These are phyloP conservation scores for Pseudotriccus pelzelni DNA, from an alignment of 2,797 vertebrate genomes.

Conservation along the genomic window DNA sequence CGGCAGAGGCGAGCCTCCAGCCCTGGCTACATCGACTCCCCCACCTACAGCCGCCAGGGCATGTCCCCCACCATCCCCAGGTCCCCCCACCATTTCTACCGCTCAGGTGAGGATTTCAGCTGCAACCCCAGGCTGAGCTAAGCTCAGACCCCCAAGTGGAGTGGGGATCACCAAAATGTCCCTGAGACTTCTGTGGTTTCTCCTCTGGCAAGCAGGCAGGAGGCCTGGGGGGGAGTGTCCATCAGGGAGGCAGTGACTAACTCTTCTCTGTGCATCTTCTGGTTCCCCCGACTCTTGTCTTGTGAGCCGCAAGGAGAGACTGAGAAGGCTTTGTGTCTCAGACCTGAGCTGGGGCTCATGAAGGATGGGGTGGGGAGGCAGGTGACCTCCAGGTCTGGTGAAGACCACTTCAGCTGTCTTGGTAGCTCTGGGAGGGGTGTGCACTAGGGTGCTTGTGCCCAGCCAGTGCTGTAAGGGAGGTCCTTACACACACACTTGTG, in stretches of 20 bases:
- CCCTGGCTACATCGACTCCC: constrained; percentile 91
- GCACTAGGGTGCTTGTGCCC: background rate
- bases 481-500: background rate
- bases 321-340: background rate
- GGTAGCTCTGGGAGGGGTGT: background rate
- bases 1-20: constrained; percentile 90
- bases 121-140: background rate
- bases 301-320: background rate
- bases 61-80: constrained; percentile 90
- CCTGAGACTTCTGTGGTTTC: background rate
- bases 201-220: background rate
- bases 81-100: constrained; percentile 90
- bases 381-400: background rate
- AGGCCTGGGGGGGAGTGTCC: background rate
- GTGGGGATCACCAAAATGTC: background rate
- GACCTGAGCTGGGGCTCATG: background rate
- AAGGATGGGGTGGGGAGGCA: background rate
- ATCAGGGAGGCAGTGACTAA: rapidly evolving
- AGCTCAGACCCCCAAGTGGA: background rate
- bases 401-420: background rate
- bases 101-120: constrained; percentile 83
- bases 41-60: constrained; percentile 88
- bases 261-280: background rate
- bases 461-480: background rate
- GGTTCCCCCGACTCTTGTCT: background rate